Base-by-base conservation (phyloP, 2,113 vertebrate species). In the Engraulis encrasicolus region DNA sequence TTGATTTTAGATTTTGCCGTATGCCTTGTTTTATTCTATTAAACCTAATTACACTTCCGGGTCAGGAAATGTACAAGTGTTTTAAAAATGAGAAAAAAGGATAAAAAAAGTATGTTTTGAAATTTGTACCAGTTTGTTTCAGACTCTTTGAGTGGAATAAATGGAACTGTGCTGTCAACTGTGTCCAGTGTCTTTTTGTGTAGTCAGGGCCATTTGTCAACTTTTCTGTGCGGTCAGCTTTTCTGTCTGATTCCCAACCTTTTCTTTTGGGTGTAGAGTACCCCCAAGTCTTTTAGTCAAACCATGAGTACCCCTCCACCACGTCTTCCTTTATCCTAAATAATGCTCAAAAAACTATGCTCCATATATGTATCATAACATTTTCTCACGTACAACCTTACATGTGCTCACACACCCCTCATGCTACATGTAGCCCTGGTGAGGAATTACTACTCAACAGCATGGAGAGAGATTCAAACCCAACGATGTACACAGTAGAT, bases 41-140 rank as follows among this genome's bases (percentile, higher is more conserved):
- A 50, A 80, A 90, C 82, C 38, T 66, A 79, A 40, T n/a, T n/a
- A n/a, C 34, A 50, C 50, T 80, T 86, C 88, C 34, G 80, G 88
- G 82, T 86, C 88, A 78, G 79, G 86, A 89, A 85, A 50, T 37
- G 74, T 86, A 71, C 52, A 83, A 81, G 87, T 86, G 78, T 84
- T 79, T 31, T 49, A 85, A 78, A 85, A 45, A 9, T 12, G 0
- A 31, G 34, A 74, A 74, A 66, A 66, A 31, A 12, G 58, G 9
- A 5, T 45, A 45, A 66, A 31, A 66, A 66, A 61, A 48, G 78
- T 18, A 52, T 38, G 78, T 91, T 87, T 74, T 83, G 83, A 89
- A 82, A 91, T 92, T 90, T 92, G 90, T 90, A 91, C 6, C 78
- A 84, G 85, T 89, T 90, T 88, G 87, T 89, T 92, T 92, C 58